A percentile compares a stretch with the other conserved stretches of the same genome.
These are phyloP conservation scores for Myotis davidii DNA, from an alignment of 2,113 vertebrate genomes.

Conservation along the genomic window DNA sequence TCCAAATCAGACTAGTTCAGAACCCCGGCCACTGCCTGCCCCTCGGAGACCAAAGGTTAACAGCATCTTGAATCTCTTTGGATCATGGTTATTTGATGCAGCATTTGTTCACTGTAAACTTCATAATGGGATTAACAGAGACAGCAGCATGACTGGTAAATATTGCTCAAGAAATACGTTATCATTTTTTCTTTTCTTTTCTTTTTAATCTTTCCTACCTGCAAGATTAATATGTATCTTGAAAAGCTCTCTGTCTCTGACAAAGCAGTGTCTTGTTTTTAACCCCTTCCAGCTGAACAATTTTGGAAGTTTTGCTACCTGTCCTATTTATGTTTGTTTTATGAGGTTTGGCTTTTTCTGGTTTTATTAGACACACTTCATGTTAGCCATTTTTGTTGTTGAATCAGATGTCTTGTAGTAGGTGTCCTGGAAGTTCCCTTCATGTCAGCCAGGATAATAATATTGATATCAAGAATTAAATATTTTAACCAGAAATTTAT, in stretches of 20 bases:
- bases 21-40: slow-evolving; percentile 94
- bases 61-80: slow-evolving; percentile 98
- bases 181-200: slow-evolving; percentile 61
- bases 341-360: slow-evolving; percentile 62
- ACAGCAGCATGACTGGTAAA: slow-evolving; percentile 98
- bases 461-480: slow-evolving; percentile 51
- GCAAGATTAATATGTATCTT: slow-evolving; percentile 86
- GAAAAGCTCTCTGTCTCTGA: slow-evolving; percentile 70
- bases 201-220: slow-evolving; percentile 88
- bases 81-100: slow-evolving; percentile 97
- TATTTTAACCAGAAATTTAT: slow-evolving; percentile 42
- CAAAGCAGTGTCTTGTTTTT: slow-evolving; percentile 76
- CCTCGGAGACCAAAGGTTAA: slow-evolving; percentile 96
- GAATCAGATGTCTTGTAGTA: slow-evolving; percentile 63
- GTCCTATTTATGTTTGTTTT: slow-evolving; percentile 57
- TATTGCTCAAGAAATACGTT: slow-evolving; percentile 75
- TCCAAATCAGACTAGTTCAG: slow-evolving; percentile 95
- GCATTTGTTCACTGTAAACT: slow-evolving; percentile 98
- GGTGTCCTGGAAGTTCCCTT: slow-evolving; percentile 68
- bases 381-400: slow-evolving; percentile 64
- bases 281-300: slow-evolving; percentile 81
- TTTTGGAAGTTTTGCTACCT: slow-evolving; percentile 63
- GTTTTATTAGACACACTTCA: slow-evolving; percentile 66
- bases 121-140: slow-evolving; percentile 95
- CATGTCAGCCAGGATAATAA: slow-evolving; percentile 69